phyloP scores from a whole-genome alignment of 2,113 vertebrate species.

The Hypocryptadius cinnamomeus region DNA sequence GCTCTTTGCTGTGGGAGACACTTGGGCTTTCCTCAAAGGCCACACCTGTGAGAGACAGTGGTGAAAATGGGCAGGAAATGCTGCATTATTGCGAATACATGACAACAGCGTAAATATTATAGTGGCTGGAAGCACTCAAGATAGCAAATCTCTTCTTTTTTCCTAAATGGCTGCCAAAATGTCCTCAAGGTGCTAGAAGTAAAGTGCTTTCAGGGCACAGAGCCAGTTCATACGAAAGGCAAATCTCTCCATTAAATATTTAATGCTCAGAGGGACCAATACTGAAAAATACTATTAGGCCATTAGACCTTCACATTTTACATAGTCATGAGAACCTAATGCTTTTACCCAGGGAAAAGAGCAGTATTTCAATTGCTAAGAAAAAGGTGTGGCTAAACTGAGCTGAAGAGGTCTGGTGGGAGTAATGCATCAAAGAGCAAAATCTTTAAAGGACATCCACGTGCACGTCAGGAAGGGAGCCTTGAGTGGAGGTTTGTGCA shows the following conservation, averaged over 20 bases:
- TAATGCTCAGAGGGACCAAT: background rate
- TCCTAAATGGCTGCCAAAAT: background rate
- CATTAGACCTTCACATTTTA: constrained; percentile 16
- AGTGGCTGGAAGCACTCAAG: background rate
- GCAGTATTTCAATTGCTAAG: background rate
- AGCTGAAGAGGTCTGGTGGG: background rate
- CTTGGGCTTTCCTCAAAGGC: background rate
- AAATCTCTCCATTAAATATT: constrained; percentile 1
- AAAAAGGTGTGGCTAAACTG: background rate
- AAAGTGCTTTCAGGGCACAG: constrained; percentile 28
- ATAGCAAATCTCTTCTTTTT: background rate
- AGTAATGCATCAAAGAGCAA: background rate
- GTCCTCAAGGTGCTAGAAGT: background rate
- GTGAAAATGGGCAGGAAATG: background rate
- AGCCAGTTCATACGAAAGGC: constrained; percentile 18
- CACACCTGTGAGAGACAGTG: background rate
- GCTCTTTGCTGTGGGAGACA: background rate
- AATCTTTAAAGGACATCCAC: background rate
- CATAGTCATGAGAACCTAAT: background rate
- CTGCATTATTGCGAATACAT: background rate
- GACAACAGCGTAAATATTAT: background rate
- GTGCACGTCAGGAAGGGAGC: accelerated
- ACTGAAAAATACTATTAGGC: background rate
- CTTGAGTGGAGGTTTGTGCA: background rate
- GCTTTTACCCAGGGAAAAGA: background rate